Base-by-base conservation (phyloP, 2,888 invertebrate species). In the Conistra vaccinii region DNA sequence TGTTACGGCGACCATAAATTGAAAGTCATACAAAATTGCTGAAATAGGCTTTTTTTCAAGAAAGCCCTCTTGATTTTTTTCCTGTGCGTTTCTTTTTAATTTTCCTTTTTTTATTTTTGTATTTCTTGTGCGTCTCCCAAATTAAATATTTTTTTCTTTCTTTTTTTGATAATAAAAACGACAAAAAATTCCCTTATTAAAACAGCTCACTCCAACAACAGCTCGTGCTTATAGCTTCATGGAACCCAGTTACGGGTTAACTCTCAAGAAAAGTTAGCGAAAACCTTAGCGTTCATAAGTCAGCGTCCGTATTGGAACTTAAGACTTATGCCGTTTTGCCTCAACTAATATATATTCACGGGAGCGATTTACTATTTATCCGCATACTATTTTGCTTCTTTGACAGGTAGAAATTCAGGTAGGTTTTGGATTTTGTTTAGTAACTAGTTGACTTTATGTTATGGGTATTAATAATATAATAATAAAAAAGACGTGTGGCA, bases 211-310 rank as follows among this genome's bases (percentile, higher is more conserved):
- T 55, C 29, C 42, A 48, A 9, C 9, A 55, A 23, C 4, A 55
- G 4, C 20, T 39, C 2, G 14, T 23, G 7, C 7, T 65, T 39
- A 32, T 69, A 80, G 35, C 78, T 87, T 75, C 55, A 63, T 1
- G 83, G 42, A 17, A 45, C 45, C 58, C 84, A 88, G 89, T 88
- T 89, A 88, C 87, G 87, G 85, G 87, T 87, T 88, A 90, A 90
- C 87, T 89, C 87, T 85, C 74, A 87, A 87, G 87, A 90, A 91
- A 91, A 91, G 85, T 91, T 91, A 89, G 89, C 88, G 88, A 89
- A 90, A 89, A 88, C 89, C 85, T 87, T 88, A 82, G 51, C 81
- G 87, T 88, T 89, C 90, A 90, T 90, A 90, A 89, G 87, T 91
- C 90, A 90, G 87, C 83, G 85, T 84, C 85, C 82, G 85, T 85